phyloP scores from a whole-genome alignment of 2,797 vertebrate genomes.

The Hylomyscus alleni region DNA sequence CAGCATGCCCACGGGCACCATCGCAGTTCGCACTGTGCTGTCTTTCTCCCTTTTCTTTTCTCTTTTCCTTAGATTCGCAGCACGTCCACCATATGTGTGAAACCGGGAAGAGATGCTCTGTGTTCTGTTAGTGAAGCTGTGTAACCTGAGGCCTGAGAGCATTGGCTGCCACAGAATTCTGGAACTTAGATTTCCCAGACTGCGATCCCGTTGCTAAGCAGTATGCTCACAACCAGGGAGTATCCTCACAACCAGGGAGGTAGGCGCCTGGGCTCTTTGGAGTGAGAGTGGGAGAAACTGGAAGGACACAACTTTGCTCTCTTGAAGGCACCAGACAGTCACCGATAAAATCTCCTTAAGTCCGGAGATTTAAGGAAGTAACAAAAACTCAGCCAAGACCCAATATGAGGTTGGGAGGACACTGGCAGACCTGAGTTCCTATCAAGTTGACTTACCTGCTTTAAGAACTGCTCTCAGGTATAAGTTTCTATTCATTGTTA shows the following conservation, averaged over 20 bases:
- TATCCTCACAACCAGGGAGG: conserved; percentile 43
- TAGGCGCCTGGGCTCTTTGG: background rate
- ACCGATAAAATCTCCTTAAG: conserved; percentile 13
- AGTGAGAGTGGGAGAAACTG: conserved; percentile 36
- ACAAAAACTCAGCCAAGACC: background rate
- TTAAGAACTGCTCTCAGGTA: conserved; percentile 65
- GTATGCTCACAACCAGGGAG: no score
- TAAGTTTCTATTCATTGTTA: background rate
- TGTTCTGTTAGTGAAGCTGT: background rate
- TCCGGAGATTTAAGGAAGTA: conserved; percentile 35
- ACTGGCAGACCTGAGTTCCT: background rate
- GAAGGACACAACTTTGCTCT: conserved; percentile 18
- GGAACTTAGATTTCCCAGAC: conserved; percentile 69
- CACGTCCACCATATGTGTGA: background rate
- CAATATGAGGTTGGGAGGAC: background rate
- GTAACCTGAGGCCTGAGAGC: background rate
- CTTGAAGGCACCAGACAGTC: conserved; percentile 48
- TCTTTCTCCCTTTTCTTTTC: background rate
- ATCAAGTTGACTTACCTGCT: background rate
- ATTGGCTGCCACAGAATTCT: conserved; percentile 38
- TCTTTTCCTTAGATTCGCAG: conserved; percentile 17
- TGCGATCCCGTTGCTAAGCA: conserved; percentile 57
- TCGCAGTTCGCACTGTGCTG: background rate
- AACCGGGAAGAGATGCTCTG: background rate
- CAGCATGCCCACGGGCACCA: background rate